Percentiles rank a stretch among this genome's conserved stretches.
Evolutionary conservation across 1,140 invertebrate genomes (phyloP).

Genomic region (Idris sp.): DNA sequence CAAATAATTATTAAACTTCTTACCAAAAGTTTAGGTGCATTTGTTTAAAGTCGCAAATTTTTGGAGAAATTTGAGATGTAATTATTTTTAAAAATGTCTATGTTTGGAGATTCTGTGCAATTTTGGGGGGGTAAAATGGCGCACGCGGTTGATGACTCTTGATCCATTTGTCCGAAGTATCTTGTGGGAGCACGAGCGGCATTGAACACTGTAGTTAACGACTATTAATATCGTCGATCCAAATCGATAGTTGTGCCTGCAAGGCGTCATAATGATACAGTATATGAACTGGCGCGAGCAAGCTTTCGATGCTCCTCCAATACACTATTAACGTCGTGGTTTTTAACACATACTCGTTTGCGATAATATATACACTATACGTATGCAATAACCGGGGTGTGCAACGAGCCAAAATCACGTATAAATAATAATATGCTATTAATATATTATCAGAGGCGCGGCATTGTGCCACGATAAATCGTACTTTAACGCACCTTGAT

Average conservation of each 20-base stretch:
- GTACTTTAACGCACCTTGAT: conserved; percentile 39
- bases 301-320: conserved; percentile 62
- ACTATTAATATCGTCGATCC: conserved; percentile 77
- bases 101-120: conserved; percentile 25
- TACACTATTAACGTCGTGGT: conserved; percentile 53
- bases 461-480: conserved; percentile 50
- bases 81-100: no score
- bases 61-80: no score
- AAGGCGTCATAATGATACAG: conserved; percentile 75
- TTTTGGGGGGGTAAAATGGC: conserved; percentile 30
- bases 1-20: no score
- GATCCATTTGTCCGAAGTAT: conserved; percentile 1
- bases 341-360: conserved; percentile 57
- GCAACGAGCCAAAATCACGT: conserved; percentile 61
- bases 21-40: no score
- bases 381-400: conserved; percentile 42
- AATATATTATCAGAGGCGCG: conserved; percentile 65
- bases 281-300: conserved; percentile 61
- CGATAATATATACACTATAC: conserved; percentile 61
- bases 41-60: no score
- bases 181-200: conserved; percentile 58
- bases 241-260: conserved; percentile 73
- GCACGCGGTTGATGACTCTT: conserved; percentile 35
- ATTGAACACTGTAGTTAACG: conserved; percentile 74
- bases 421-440: conserved; percentile 70